These are phyloP conservation scores for Cabera pusaria DNA, from an alignment of 2,888 invertebrate genomes.

Conservation along the genomic window DNA sequence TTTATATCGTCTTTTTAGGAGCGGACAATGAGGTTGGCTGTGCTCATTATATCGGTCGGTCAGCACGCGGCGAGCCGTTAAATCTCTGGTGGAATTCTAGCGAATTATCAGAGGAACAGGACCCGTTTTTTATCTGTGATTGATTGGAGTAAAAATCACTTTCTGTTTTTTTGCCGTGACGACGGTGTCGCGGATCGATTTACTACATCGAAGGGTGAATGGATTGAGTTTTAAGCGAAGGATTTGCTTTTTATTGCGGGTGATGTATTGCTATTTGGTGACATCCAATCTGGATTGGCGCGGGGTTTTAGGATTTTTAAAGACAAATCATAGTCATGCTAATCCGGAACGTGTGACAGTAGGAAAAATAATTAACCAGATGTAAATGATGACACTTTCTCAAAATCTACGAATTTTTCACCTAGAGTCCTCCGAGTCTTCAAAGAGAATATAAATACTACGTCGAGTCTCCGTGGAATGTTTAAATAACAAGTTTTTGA, in stretches of 20 bases:
- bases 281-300: slow-evolving; percentile 10
- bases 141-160: slow-evolving; percentile 80
- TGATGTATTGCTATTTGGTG: slow-evolving; percentile 21
- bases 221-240: slow-evolving; percentile 49
- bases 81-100: slow-evolving; percentile 80
- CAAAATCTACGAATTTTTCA: too few species aligned
- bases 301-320: neutral
- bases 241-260: slow-evolving; percentile 20
- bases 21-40: slow-evolving; percentile 55
- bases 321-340: too few species aligned
- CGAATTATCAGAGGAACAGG: slow-evolving; percentile 75
- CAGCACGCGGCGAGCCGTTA: slow-evolving; percentile 75
- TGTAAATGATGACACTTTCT: too few species aligned
- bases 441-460: too few species aligned
- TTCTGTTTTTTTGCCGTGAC: slow-evolving; percentile 59
- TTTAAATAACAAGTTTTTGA: too few species aligned
- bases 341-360: too few species aligned
- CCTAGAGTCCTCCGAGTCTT: too few species aligned
- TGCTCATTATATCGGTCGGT: slow-evolving; percentile 76
- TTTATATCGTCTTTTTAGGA: slow-evolving; percentile 78
- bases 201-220: too few species aligned
- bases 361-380: too few species aligned
- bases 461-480: too few species aligned
- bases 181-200: slow-evolving; percentile 34
- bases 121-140: slow-evolving; percentile 75